Percentiles rank a stretch among this genome's conserved stretches.
These are phyloP conservation scores for Siniperca obscura DNA, from an alignment of 2,797 vertebrate species.

Conservation along the genomic window DNA sequence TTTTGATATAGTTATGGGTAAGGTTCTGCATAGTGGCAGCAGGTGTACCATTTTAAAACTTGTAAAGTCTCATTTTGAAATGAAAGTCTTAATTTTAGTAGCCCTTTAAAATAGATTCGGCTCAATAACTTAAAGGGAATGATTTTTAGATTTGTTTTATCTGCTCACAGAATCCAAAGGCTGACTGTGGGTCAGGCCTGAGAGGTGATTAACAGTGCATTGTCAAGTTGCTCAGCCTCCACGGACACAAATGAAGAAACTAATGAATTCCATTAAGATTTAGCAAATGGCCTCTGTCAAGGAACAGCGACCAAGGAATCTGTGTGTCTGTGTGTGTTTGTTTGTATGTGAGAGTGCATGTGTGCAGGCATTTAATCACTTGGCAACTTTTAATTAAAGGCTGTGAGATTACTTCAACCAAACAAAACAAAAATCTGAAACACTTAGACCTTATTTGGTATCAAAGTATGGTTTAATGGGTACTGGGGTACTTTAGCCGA, in stretches of 20 bases:
- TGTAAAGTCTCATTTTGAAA: background rate
- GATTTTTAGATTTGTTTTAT: conserved; percentile 35
- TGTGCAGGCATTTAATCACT: conserved; percentile 63
- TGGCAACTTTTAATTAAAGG: conserved; percentile 75
- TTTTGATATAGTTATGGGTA: background rate
- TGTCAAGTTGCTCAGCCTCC: conserved; percentile 57
- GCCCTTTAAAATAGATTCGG: background rate
- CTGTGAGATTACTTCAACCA: conserved; percentile 59
- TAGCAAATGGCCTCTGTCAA: conserved; percentile 79
- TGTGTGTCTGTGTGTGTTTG: conserved; percentile 21
- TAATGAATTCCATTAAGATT: conserved; percentile 84
- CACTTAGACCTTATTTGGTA: conserved; percentile 68
- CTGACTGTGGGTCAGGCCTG: conserved; percentile 49
- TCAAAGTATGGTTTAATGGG: conserved; percentile 53
- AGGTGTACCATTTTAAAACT: background rate
- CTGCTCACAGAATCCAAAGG: conserved; percentile 48
- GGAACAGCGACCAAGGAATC: conserved; percentile 53
- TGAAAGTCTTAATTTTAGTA: background rate
- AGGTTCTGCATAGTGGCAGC: background rate
- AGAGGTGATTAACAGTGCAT: conserved; percentile 74
- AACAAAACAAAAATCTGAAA: conserved; percentile 64
- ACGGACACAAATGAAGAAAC: conserved; percentile 77
- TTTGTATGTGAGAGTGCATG: conserved; percentile 44
- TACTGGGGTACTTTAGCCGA: conserved; percentile 17
- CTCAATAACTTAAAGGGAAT: background rate